Base-by-base conservation (phyloP, 2,888 invertebrate genomes). In the Xestoiulus laeticollis region DNA sequence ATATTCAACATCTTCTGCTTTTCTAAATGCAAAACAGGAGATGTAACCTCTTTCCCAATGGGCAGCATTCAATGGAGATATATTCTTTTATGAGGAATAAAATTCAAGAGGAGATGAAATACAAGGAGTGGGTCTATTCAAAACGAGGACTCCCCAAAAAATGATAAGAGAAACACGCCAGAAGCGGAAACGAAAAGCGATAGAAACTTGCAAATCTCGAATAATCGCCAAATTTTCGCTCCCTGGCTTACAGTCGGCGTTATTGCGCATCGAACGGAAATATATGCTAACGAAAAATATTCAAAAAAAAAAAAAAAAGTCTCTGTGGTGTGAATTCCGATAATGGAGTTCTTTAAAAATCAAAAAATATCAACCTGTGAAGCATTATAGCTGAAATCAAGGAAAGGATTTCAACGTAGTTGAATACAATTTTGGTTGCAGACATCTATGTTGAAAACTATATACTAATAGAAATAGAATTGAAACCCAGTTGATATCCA, bases 261-360 rank as follows among this genome's bases (percentile, higher is more conserved):
- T 78, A 78, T 78, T 78, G 78, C 78, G 78, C 78, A 78, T 78
- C 78, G 78, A 78, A 78, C 78, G 78, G 78, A 78, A 78, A 78
- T 78, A 78, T 78, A 30, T 30, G 30, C 78, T 16, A 78, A 78
- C 30, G 78, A 30, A 78, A 78, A 30, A 78, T 78, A 78, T 78
- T 32, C 14, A 12, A 16, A 38, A 78, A 78, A 78, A 78, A 78
- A 16, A 38, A 78, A 78, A 78, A 78, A 78, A 78, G 30, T 78
- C 78, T 78, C 16, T 26, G 68, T 78, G 78, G 78, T 78, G 78
- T 78, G 78, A 78, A 78, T 78, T 78, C 78, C 78, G 78, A 78
- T 78, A 78, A 78, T 78, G 30, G 78, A 78, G 78, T 78, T 10
- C 78, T 78, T 78, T 78, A 0, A 78, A 78, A 78, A 78, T 30